A percentile compares a stretch with the other conserved stretches of the same genome.
These are phyloP conservation scores for Drosophila quinaria DNA, from an alignment of 2,888 invertebrate genomes.

Conservation along the genomic window DNA sequence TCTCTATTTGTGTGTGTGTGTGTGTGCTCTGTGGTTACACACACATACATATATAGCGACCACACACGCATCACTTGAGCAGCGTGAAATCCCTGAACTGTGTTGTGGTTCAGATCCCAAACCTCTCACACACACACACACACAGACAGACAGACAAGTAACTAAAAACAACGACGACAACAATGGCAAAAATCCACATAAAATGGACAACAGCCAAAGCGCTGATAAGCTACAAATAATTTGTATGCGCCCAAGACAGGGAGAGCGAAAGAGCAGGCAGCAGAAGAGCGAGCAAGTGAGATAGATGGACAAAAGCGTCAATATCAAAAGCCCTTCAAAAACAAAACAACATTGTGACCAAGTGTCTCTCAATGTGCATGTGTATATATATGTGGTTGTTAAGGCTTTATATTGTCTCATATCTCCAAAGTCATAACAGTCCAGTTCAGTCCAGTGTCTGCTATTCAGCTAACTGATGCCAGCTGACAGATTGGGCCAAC, in stretches of 20 bases:
- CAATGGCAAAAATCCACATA: constrained; percentile 78
- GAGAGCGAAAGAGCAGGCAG: not conserved
- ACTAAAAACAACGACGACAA: constrained; percentile 75
- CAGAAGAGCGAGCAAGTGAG: not conserved
- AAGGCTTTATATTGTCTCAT: constrained; percentile 63
- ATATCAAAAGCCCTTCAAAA: constrained; percentile 77
- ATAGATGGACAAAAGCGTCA: constrained; percentile 58
- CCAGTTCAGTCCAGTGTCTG: constrained; percentile 3
- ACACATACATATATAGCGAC: constrained; percentile 19
- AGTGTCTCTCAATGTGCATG: constrained; percentile 34
- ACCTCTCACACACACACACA: not conserved
- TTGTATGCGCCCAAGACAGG: constrained; percentile 59
- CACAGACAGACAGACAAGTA: constrained; percentile 45
- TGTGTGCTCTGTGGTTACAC: constrained; percentile 58
- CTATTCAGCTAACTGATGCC: constrained; percentile 44
- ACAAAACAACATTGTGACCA: constrained; percentile 48
- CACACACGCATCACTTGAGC: constrained; percentile 52
- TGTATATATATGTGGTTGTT: constrained; percentile 26
- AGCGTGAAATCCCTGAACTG: constrained; percentile 30
- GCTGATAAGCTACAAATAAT: constrained; percentile 83
- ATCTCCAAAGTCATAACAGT: constrained; percentile 58
- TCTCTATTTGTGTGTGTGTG: constrained; percentile 11
- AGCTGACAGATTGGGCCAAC: constrained; percentile 43
- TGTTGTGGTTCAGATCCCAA: constrained; percentile 33
- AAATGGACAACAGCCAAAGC: constrained; percentile 79